These are phyloP conservation scores for Zaprionus inermis DNA, from an alignment of 1,140 invertebrate species.

Conservation along the genomic window DNA sequence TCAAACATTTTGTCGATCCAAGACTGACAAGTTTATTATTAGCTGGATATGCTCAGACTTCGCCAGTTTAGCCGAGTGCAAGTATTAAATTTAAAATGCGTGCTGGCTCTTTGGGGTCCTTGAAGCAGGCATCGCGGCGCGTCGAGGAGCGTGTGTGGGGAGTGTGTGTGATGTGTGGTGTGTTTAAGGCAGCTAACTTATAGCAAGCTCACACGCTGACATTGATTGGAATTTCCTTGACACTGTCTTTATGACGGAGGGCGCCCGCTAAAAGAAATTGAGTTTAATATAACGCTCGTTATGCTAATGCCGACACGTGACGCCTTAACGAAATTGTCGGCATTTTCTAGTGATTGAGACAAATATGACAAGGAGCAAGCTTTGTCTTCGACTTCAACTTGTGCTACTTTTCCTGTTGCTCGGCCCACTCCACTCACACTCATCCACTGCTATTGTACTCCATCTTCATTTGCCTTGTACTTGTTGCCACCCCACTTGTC, in stretches of 20 bases:
- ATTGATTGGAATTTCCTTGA: conserved; percentile 47
- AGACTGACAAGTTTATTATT: conserved; percentile 2
- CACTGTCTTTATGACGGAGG: no score
- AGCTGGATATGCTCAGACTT: neutral
- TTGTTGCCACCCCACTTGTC: conserved; percentile 24
- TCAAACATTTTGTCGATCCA: neutral
- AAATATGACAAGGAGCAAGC: conserved; percentile 21
- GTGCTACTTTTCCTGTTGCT: neutral
- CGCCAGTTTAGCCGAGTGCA: neutral
- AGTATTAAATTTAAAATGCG: conserved; percentile 3
- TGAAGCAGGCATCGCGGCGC: neutral
- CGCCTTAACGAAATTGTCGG: conserved; percentile 34
- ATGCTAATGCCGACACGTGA: conserved; percentile 61
- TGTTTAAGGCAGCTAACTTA: neutral
- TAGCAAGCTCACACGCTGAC: conserved; percentile 22
- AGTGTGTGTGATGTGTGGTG: neutral
- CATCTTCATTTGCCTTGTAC: neutral
- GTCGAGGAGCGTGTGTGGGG: neutral
- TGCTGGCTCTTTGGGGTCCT: conserved; percentile 3
- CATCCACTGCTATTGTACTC: no score
- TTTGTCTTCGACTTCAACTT: neutral
- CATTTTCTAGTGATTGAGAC: conserved; percentile 50
- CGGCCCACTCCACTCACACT: no score
- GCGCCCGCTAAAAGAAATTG: conserved; percentile 23
- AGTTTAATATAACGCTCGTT: conserved; percentile 31